phyloP scores from a whole-genome alignment of 2,888 invertebrate species.

The Lepidocyrtoides sp. region DNA sequence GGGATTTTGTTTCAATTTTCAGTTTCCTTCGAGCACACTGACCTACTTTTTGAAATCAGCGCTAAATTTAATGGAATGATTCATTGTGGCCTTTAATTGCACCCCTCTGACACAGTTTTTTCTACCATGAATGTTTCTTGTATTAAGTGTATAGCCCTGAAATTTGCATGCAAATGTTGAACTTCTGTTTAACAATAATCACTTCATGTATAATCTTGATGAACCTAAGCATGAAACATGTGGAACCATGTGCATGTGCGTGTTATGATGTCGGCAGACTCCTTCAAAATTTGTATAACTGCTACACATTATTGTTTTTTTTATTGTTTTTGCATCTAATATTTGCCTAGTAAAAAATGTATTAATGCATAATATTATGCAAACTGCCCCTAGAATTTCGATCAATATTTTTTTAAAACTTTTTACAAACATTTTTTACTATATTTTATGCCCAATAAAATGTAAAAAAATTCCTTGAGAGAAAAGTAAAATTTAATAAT shows the following conservation, averaged over 20 bases:
- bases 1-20: constrained; percentile 79
- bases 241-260: not conserved
- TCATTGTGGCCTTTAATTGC: constrained; percentile 49
- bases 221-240: not conserved
- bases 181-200: not conserved
- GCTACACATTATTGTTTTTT: no score
- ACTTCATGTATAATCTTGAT: not conserved
- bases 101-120: constrained; percentile 32
- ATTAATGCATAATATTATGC: no score
- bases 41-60: constrained; percentile 74
- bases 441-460: no score
- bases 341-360: no score
- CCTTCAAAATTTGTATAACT: not conserved
- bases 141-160: constrained; percentile 66
- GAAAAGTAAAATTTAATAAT: no score
- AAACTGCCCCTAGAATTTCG: no score
- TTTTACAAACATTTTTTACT: no score
- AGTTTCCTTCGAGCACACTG: constrained; percentile 76
- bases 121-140: not conserved
- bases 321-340: no score
- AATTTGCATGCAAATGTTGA: constrained; percentile 57
- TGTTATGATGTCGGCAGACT: not conserved
- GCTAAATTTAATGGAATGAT: constrained; percentile 35
- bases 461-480: no score
- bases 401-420: no score